Base-by-base conservation (phyloP, 2,888 invertebrate species). In the Malachius bipustulatus region DNA sequence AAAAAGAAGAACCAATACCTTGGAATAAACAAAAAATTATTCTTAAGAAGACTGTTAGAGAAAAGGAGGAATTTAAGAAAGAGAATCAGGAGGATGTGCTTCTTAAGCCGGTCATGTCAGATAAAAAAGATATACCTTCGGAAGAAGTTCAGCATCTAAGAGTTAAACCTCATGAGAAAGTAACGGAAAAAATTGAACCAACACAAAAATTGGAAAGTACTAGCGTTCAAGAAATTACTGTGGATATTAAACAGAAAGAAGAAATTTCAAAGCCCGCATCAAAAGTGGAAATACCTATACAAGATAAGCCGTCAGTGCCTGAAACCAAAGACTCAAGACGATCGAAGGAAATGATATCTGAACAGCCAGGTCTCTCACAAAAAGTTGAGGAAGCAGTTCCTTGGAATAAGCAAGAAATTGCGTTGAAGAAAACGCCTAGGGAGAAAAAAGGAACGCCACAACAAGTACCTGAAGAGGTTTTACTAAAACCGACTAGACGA, bases 11-110 rank as follows among this genome's bases (percentile, higher is more conserved):
- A 43, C 40, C 30, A 32, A 37, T 11, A 40, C 65, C 69, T 4
- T 70, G 70, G 71, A 77, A 70, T 3, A 69, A 77, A 48, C 75
- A 78, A 57, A 63, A 66, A 37, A 60, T 69, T n/a, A 57, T 50
- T 16, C 47, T 71, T 10, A 71, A 69, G 37, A 56, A 52, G 42
- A 48, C 59, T 2, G 54, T 47, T 33, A 36, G 51, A 2, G 52
- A 55, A 14, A 54, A 43, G 36, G 60, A 61, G 44, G 52, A 54
- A 34, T 39, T 59, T 24, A 45, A 47, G 2, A 61, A 59, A 38
- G 62, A 65, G 45, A 50, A 42, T 4, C 19, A 60, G 4, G 61
- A 63, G 41, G 47, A 53, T 26, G 65, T 75, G n/a, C 64, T 66
- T 48, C 51, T 73, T 31, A 70, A 43, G 29, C 40, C 44, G 28